Conservation (phyloP, 2,888 invertebrate genomes). For the Globia sparganii region DNA sequence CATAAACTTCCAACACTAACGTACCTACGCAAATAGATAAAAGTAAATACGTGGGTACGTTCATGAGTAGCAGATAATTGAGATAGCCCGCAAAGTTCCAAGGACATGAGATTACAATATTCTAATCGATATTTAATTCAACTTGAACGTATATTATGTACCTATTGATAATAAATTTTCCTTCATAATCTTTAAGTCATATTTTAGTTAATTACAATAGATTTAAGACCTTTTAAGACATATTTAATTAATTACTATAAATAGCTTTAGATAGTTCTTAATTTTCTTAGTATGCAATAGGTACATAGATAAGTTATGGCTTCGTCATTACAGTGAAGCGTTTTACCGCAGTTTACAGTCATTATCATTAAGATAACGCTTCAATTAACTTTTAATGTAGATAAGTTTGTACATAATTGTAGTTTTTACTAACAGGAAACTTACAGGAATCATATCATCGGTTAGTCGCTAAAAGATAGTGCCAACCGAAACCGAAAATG, state of each 20-base stretch:
- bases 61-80: conserved; percentile 51
- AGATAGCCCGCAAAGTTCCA: conserved; percentile 55
- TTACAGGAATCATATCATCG: conserved; percentile 47
- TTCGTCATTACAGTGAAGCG: conserved; percentile 43
- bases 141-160: conserved; percentile 55
- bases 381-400: conserved; percentile 62
- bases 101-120: conserved; percentile 51
- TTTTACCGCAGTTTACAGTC: conserved; percentile 57
- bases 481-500: conserved; percentile 34
- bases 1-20: conserved; percentile 12
- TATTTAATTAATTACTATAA: conserved; percentile 58
- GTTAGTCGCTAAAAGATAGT: conserved; percentile 48
- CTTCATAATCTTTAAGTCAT: conserved; percentile 38
- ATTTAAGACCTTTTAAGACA: conserved; percentile 60
- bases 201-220: conserved; percentile 60
- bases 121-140: conserved; percentile 50
- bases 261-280: conserved; percentile 60
- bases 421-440: conserved; percentile 46
- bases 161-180: conserved; percentile 39
- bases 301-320: conserved; percentile 51
- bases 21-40: conserved; percentile 43
- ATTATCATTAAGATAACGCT: conserved; percentile 58
- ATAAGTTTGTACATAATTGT: conserved; percentile 53
- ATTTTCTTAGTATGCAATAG: conserved; percentile 57
- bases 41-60: conserved; percentile 31